These are phyloP conservation scores for Cydia splendana DNA, from an alignment of 1,140 invertebrate species.

Conservation along the genomic window DNA sequence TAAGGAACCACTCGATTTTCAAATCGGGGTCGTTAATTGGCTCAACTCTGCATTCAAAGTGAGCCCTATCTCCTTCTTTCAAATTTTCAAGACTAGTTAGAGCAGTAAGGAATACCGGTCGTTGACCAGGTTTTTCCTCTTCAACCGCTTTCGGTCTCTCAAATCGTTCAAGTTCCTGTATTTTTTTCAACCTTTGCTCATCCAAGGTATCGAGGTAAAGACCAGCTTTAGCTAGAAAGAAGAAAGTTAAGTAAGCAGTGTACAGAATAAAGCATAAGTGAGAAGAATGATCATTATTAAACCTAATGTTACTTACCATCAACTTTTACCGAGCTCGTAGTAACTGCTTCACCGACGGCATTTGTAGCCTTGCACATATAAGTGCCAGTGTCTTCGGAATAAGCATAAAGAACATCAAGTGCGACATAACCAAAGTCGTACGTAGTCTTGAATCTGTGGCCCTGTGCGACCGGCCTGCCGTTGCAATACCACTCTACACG, in stretches of 20 bases:
- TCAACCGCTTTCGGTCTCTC: conserved; percentile 88
- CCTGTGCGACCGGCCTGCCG: conserved; percentile 92
- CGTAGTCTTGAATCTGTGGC: conserved; percentile 94
- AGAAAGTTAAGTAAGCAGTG: conserved; percentile 35
- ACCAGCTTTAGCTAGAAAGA: conserved; percentile 86
- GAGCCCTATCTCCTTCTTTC: conserved; percentile 94
- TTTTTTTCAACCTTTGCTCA: conserved; percentile 92
- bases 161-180: conserved; percentile 92
- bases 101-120: conserved; percentile 92
- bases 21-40: conserved; percentile 97
- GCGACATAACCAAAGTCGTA: conserved; percentile 98
- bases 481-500: conserved; percentile 97
- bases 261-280: conserved; percentile 35
- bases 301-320: conserved; percentile 82
- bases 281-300: conserved; percentile 23
- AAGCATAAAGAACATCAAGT: conserved; percentile 97
- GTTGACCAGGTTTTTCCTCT: conserved; percentile 88
- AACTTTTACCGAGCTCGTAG: conserved; percentile 92
- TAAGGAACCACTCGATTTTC: conserved; percentile 97
- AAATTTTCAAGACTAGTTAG: conserved; percentile 91
- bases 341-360: conserved; percentile 94
- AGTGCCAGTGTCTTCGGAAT: conserved; percentile 96
- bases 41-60: conserved; percentile 97
- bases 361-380: conserved; percentile 98
- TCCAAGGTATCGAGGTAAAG: conserved; percentile 94